Base-by-base conservation (phyloP, 2,888 invertebrate species). In the Dryococelus australis region DNA sequence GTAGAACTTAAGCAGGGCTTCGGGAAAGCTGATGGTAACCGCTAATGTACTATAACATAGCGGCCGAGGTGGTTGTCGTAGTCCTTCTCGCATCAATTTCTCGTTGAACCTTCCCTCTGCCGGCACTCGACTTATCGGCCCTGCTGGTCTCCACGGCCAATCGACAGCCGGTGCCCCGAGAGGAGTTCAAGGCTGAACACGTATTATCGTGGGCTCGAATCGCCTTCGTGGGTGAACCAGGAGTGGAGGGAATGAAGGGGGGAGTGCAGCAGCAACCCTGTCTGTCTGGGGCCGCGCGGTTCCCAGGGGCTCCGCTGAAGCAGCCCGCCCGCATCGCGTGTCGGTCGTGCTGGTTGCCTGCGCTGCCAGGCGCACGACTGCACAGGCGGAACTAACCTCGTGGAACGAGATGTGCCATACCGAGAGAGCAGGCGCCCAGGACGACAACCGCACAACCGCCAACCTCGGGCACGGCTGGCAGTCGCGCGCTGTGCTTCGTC, bases 361-460 rank as follows among this genome's bases (percentile, higher is more conserved):
- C 8, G 12, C 24, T 24, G 1, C 24, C 20, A 8, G 24, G 20
- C 65, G 24, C 24, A 8, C 24, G 65, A 20, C 24, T n/a, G 24
- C 65, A 20, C 65, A 20, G 24, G 65, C 65, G 65, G 65, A 65
- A 65, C 65, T 65, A 65, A 65, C 65, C 65, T 65, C 65, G 65
- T 65, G 65, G 65, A 65, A 65, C 65, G 20, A 65, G 65, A n/a
- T n/a, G 65, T 65, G 65, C 65, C n/a, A n/a, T 65, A 65, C 65
- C 65, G 65, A n/a, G 65, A 65, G 65, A n/a, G 65, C 24, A 1
- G 65, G 65, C 2, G 20, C 20, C 65, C 65, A 8, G 65, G 65
- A 16, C 65, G 16, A 65, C 65, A 65, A 65, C 65, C 65, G 65
- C 65, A 65, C n/a, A 65, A n/a, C 65, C 65, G 65, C 1, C 65